Conservation (phyloP, 2,113 vertebrate genomes). For the Charadrius vociferus region DNA sequence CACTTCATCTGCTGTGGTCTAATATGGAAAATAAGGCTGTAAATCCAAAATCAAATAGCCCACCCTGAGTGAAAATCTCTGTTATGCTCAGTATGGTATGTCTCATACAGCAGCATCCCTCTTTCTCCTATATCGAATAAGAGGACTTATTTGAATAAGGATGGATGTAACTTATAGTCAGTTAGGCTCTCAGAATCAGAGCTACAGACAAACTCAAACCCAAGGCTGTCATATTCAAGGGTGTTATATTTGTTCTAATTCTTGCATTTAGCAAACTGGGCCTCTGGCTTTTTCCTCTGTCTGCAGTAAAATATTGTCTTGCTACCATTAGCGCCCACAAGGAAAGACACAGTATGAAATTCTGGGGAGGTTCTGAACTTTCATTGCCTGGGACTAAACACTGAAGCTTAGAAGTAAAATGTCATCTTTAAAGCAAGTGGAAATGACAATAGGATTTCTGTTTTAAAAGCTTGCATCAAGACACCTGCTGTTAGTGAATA, state of each 20-base stretch:
- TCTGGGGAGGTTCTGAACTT: constrained; percentile 62
- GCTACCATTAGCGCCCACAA: constrained; percentile 9
- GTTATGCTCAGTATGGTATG: neutral
- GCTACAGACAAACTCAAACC: constrained; percentile 23
- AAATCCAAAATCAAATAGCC: neutral
- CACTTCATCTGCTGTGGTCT: neutral
- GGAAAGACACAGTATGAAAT: constrained; percentile 55
- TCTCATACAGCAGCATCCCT: neutral
- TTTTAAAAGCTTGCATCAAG: constrained; percentile 57
- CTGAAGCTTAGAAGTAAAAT: constrained; percentile 57
- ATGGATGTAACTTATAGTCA: neutral
- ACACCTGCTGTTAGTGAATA: constrained; percentile 65
- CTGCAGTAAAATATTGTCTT: constrained; percentile 47
- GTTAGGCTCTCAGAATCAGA: neutral
- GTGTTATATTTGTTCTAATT: constrained; percentile 7
- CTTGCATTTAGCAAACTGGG: neutral
- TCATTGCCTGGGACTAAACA: constrained; percentile 18
- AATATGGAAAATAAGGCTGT: neutral
- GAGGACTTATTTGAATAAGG: neutral
- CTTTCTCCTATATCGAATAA: neutral
- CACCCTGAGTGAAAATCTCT: neutral
- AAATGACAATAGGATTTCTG: constrained; percentile 64
- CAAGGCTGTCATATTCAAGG: constrained; percentile 27
- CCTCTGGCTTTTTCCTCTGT: neutral
- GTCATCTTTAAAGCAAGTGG: constrained; percentile 64